These are phyloP conservation scores for Babyrousa celebensis DNA, from an alignment of 2,797 vertebrate genomes.

Conservation along the genomic window DNA sequence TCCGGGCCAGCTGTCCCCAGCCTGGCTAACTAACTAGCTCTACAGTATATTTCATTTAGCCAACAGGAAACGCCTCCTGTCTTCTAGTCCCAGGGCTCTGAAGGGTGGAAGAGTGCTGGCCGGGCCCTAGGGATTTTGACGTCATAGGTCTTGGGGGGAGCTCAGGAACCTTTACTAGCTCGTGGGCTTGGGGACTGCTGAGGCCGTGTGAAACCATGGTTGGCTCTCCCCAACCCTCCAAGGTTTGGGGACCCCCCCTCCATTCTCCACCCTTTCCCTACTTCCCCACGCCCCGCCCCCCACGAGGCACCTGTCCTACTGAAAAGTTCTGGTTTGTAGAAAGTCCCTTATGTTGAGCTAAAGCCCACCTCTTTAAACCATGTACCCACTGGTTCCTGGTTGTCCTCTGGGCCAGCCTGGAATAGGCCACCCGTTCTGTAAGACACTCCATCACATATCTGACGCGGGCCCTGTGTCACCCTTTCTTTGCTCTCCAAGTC, in stretches of 20 bases:
- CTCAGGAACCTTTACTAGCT: neutral
- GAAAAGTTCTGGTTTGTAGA: neutral
- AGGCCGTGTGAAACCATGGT: neutral
- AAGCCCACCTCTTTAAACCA: neutral
- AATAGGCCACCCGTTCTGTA: neutral
- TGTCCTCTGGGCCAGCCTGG: neutral
- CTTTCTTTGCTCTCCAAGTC: neutral
- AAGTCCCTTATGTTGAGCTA: neutral
- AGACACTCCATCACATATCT: too few species aligned
- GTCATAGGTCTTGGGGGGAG: fast-evolving
- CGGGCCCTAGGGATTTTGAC: neutral
- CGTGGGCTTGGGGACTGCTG: fast-evolving
- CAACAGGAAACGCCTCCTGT: neutral
- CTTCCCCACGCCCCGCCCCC: fast-evolving
- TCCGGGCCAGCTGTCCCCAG: neutral
- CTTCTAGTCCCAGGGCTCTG: fast-evolving
- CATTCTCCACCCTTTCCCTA: neutral
- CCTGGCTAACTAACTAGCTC: neutral
- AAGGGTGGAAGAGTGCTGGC: neutral
- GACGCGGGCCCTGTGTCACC: fast-evolving
- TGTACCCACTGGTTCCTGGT: neutral
- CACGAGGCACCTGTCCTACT: neutral
- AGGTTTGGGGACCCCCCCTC: neutral
- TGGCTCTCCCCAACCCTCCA: fast-evolving
- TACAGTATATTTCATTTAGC: neutral